Evolutionary conservation across 2,113 vertebrate genomes (phyloP), one percentile per base, ranked within the genome.

Genomic region (Sylvia atricapilla): DNA sequence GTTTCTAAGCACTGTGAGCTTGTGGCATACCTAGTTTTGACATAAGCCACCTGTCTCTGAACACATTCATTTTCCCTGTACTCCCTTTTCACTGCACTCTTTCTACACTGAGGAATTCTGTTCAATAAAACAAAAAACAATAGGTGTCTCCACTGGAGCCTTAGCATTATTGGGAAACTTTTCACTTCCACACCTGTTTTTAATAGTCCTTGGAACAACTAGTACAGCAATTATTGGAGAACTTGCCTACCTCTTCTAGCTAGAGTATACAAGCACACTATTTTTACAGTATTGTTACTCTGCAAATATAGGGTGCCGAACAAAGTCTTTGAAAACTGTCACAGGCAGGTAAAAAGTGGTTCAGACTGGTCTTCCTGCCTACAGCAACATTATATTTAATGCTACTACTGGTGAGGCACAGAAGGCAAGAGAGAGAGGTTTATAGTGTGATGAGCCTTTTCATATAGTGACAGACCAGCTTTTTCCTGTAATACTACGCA

Each of bases 171-270:
- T 64, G 73, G 72, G 44, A 87, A 95, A 77, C 24, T 80, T 55
- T 85, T 69, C 20, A 31, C 44, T 80, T 93, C 68, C 79, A 84
- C 84, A 93, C 87, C 85, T 74, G 87, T 55, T 96, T 94, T 90
- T 78, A 94, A 93, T 81, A 88, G 90, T 30, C 7, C n/a, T 55
- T 95, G 83, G 79, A 95, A 81, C 39, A 83, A 80, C 31, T 12
- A 90, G 49, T 56, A 74, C 33, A 72, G 73, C 72, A 81, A 77
- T 72, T 90, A 68, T 28, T 83, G 68, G 23, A 87, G 64, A 92
- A 74, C 23, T 83, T 70, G 64, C 73, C 72, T 90, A 73, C 68
- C 60, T 72, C 72, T 81, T 52, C 44, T 52, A 56, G 24, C 43
- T 86, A 14, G 13, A 74, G 43, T 70, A 84, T n/a, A 74, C 0